Evolutionary conservation across 1,140 invertebrate genomes (phyloP).

Genomic region (Apis mellifera): Amel_HAv3.1 CM009939.2:8190501-8191000

Average conservation of each 20-base stretch:
- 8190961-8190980: too few species aligned
- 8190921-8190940: neutral
- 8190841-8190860: too few species aligned
- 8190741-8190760: too few species aligned
- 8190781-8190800: too few species aligned
- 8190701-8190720: too few species aligned
- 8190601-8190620: slow-evolving; percentile 54
- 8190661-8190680: slow-evolving; percentile 34
- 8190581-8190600: slow-evolving; percentile 47
- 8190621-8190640: slow-evolving; percentile 7
- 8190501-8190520: slow-evolving; percentile 8
- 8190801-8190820: too few species aligned
- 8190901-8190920: neutral
- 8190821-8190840: too few species aligned
- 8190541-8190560: slow-evolving; percentile 46
- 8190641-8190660: slow-evolving; percentile 12
- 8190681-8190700: slow-evolving; percentile 28
- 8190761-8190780: too few species aligned
- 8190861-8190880: neutral
- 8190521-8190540: slow-evolving; percentile 42
- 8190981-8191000: too few species aligned
- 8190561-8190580: slow-evolving; percentile 52
- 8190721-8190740: too few species aligned
- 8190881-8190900: neutral
- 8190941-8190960: too few species aligned